Evolutionary conservation across 2,888 invertebrate genomes (phyloP).

Genomic region (Dexiosoma caninum): DNA sequence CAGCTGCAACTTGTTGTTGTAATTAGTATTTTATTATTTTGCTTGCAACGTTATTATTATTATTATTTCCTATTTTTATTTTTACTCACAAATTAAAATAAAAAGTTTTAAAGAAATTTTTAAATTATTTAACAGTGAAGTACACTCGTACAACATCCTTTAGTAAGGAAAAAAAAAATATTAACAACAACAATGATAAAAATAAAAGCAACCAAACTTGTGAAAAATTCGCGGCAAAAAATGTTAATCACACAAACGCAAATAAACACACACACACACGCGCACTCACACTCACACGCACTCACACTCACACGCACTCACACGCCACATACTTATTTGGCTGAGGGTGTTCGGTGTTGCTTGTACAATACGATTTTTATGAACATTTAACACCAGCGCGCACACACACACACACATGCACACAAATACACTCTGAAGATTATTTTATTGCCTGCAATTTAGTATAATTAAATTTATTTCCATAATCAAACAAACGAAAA

Average conservation of each 20-base stretch:
- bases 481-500: slow-evolving; percentile 42
- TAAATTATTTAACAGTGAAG: slow-evolving; percentile 36
- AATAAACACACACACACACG: not conserved
- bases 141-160: not conserved
- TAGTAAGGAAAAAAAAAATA: slow-evolving; percentile 13
- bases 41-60: slow-evolving; percentile 9
- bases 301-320: not conserved
- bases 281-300: not conserved
- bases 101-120: slow-evolving; percentile 49
- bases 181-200: not conserved
- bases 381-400: slow-evolving; percentile 5
- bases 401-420: no score
- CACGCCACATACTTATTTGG: not conserved
- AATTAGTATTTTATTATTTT: slow-evolving; percentile 60
- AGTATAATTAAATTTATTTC: slow-evolving; percentile 55
- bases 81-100: not conserved
- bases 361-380: not conserved
- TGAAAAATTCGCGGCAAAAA: not conserved
- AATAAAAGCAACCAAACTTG: slow-evolving; percentile 27
- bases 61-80: no score
- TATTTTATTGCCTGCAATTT: slow-evolving; percentile 34
- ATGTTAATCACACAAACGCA: no score
- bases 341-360: no score
- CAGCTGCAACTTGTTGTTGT: slow-evolving; percentile 60
- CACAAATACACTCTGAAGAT: no score